These are phyloP conservation scores for Eudyptes chrysolophus DNA, from an alignment of 2,113 vertebrate genomes.

Conservation along the genomic window DNA sequence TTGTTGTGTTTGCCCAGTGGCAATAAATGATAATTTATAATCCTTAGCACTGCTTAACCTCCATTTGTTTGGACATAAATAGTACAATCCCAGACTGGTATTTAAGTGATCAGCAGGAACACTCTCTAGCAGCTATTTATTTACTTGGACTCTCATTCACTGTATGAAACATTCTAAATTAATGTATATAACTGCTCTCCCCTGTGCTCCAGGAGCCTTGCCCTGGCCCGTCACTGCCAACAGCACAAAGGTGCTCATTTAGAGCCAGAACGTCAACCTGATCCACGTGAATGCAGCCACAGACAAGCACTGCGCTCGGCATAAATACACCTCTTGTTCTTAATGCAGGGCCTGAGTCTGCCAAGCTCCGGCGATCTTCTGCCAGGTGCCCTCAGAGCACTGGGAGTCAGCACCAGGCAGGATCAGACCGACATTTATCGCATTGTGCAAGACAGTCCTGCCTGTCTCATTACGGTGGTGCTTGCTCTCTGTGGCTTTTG, in stretches of 20 bases:
- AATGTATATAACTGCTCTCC: background rate
- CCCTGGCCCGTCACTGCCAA: background rate
- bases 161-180: background rate
- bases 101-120: constrained; percentile 35
- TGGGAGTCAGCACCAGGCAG: background rate
- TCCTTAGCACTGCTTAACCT: background rate
- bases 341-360: background rate
- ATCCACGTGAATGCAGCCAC: constrained; percentile 11
- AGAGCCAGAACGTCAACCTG: constrained; percentile 46
- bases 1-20: background rate
- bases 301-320: background rate
- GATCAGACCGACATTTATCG: fast-evolving
- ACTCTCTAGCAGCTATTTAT: constrained; percentile 12
- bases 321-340: constrained; percentile 52
- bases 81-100: background rate
- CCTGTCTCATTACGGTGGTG: background rate
- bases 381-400: constrained; percentile 10
- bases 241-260: constrained; percentile 65
- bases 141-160: background rate
- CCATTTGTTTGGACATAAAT: constrained; percentile 3
- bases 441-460: fast-evolving
- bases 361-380: background rate
- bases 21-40: background rate
- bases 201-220: constrained; percentile 9
- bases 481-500: background rate